Conservation (phyloP, 2,113 vertebrate genomes). For the Euleptes europaea region DNA sequence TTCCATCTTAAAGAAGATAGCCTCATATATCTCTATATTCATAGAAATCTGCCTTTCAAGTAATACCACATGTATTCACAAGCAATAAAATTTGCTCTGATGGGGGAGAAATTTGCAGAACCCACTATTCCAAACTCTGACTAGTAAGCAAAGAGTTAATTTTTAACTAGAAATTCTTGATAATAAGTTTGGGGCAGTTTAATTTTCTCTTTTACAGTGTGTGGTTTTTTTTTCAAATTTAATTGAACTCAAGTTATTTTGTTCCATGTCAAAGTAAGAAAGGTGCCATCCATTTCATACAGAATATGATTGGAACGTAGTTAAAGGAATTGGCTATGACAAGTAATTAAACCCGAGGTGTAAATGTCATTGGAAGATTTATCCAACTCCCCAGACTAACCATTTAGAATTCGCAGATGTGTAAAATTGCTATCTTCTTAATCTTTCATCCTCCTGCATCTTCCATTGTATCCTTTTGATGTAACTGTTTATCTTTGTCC, state of each 20-base stretch:
- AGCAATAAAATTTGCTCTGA: too few species aligned
- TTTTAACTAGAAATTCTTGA: neutral
- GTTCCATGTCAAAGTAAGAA: neutral
- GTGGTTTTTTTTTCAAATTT: neutral
- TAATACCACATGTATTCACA: too few species aligned
- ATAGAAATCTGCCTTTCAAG: too few species aligned
- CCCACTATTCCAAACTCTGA: too few species aligned
- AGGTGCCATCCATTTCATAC: neutral
- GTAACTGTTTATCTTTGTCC: constrained; percentile 25
- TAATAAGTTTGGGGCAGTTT: neutral
- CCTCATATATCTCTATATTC: too few species aligned
- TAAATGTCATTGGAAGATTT: constrained; percentile 2
- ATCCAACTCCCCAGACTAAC: neutral
- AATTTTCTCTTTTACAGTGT: neutral
- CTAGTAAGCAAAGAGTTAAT: neutral
- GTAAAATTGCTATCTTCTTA: constrained; percentile 10
- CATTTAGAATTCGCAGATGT: constrained; percentile 11
- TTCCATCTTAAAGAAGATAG: too few species aligned
- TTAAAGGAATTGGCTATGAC: neutral
- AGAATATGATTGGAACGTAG: neutral
- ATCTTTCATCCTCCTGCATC: constrained; percentile 24
- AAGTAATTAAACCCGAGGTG: constrained; percentile 20
- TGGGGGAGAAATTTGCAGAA: too few species aligned
- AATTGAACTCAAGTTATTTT: constrained; percentile 1
- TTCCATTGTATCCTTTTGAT: constrained; percentile 17